phyloP scores from a whole-genome alignment of 2,113 vertebrate species.

The Ictidomys tridecemlineatus region DNA sequence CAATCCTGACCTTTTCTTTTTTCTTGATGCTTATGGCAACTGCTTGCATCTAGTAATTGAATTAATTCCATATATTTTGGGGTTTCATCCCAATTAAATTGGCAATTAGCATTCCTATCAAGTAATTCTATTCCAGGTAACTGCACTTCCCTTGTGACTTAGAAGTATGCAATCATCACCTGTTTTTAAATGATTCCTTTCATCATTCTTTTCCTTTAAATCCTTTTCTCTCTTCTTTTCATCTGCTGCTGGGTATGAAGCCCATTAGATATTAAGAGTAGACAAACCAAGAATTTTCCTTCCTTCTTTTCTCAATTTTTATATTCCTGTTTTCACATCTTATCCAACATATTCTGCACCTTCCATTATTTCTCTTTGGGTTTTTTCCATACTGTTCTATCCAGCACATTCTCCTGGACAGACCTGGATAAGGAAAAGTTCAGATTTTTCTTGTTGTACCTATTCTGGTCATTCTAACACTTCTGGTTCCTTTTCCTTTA shows the following conservation, averaged over 20 bases:
- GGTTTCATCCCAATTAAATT: not conserved
- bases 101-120: not conserved
- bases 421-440: not conserved
- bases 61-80: not conserved
- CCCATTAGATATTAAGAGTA: not conserved
- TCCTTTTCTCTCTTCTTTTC: conserved; percentile 22
- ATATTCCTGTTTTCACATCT: not conserved
- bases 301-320: not conserved
- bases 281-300: not conserved
- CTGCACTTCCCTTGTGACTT: not conserved
- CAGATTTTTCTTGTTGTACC: not conserved
- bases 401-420: not conserved
- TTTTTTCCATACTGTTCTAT: not conserved
- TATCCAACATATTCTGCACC: not conserved
- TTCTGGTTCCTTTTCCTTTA: not conserved
- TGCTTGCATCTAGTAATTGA: not conserved
- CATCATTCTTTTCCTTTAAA: conserved; percentile 2
- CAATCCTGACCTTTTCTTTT: not conserved
- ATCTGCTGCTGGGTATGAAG: not conserved
- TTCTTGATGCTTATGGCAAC: not conserved
- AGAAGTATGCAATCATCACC: not conserved
- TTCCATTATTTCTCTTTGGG: not conserved
- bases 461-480: not conserved
- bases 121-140: not conserved
- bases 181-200: not conserved